These are phyloP conservation scores for Hylaeus volcanicus DNA, from an alignment of 1,140 invertebrate genomes.

Conservation along the genomic window DNA sequence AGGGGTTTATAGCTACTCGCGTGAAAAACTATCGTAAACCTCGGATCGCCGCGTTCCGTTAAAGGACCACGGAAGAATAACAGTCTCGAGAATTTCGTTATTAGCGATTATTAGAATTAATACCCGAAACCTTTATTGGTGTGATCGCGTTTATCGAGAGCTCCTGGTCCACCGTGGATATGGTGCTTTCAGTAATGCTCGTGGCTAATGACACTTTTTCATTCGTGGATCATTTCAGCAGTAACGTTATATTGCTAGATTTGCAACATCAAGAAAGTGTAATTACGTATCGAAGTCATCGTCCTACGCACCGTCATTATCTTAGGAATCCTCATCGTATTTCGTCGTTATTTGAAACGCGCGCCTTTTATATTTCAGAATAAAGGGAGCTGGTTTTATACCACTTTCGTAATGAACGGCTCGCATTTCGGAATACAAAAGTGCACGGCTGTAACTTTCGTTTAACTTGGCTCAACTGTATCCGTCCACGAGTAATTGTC, in stretches of 20 bases:
- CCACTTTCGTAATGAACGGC: too few species aligned
- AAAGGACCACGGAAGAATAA: neutral
- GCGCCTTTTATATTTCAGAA: too few species aligned
- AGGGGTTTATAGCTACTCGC: conserved; percentile 28
- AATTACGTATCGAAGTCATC: too few species aligned
- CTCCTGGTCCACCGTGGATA: neutral
- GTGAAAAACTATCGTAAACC: conserved; percentile 25
- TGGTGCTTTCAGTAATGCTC: neutral
- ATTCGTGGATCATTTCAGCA: too few species aligned
- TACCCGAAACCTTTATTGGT: conserved; percentile 3
- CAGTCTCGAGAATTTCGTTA: neutral
- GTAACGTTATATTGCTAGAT: too few species aligned
- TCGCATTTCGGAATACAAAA: neutral
- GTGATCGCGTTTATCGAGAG: neutral
- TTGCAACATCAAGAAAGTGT: too few species aligned
- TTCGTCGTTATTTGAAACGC: too few species aligned
- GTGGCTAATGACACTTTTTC: too few species aligned
- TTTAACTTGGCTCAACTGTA: neutral
- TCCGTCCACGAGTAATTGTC: neutral
- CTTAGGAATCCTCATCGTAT: too few species aligned
- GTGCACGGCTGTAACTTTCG: neutral
- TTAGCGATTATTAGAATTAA: conserved; percentile 3
- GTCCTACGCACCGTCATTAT: too few species aligned
- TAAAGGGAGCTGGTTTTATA: too few species aligned
- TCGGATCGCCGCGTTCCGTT: neutral